Percentiles rank a stretch among this genome's conserved stretches.
These are phyloP conservation scores for Gymnosoma rotundatum DNA, from an alignment of 2,888 invertebrate genomes.

Conservation along the genomic window DNA sequence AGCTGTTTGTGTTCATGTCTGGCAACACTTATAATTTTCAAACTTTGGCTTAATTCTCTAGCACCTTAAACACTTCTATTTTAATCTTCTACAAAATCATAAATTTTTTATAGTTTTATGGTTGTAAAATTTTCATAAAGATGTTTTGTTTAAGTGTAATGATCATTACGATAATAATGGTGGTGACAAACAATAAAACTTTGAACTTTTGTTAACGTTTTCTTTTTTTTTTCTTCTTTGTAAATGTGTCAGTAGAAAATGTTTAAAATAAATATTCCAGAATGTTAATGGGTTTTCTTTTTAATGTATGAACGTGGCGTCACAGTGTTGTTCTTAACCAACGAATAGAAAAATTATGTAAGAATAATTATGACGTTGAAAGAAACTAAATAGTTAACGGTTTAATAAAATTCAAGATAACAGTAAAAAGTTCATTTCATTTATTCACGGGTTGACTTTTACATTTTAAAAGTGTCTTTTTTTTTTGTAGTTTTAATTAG, in stretches of 20 bases:
- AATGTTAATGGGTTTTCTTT: not conserved
- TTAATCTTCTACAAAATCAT: too few species aligned
- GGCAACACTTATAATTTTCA: too few species aligned
- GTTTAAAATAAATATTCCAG: not conserved
- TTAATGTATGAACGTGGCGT: not conserved
- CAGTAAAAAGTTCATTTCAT: too few species aligned
- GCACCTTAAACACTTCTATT: too few species aligned
- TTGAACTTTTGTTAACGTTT: conserved; percentile 9
- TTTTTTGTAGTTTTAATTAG: too few species aligned
- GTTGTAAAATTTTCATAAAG: not conserved
- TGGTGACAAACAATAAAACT: conserved; percentile 10
- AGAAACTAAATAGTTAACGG: too few species aligned
- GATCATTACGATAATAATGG: not conserved
- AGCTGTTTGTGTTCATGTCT: too few species aligned
- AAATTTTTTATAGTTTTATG: not conserved
- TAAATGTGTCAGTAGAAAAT: conserved; percentile 1
- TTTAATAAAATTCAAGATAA: too few species aligned
- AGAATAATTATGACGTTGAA: not conserved
- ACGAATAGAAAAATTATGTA: conserved; percentile 24
- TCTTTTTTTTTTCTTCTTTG: not conserved
- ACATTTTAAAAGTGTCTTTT: too few species aligned
- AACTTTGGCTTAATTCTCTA: too few species aligned
- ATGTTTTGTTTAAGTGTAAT: not conserved
- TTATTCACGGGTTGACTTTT: too few species aligned
- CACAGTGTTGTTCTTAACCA: not conserved